Evolutionary conservation across 2,113 vertebrate species (phyloP).

Genomic region (Amphilophus citrinellus): DNA sequence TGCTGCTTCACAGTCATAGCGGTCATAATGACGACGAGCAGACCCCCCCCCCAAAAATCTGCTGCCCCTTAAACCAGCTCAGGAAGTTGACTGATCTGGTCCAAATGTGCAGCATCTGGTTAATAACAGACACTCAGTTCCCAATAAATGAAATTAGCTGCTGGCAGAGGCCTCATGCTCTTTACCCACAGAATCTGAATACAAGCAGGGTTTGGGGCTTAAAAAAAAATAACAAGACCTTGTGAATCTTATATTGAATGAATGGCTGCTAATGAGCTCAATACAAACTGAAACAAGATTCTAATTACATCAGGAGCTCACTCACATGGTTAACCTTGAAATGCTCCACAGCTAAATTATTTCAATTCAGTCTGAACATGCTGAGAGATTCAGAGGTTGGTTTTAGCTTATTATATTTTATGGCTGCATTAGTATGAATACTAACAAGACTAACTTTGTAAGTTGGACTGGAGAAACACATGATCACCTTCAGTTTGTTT

Average conservation of each 20-base stretch:
- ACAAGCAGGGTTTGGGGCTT: background rate
- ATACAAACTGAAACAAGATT: background rate
- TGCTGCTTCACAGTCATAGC: rapidly evolving
- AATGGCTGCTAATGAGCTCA: background rate
- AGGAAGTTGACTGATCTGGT: background rate
- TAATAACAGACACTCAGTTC: slow-evolving; percentile 1
- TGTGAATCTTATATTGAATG: background rate
- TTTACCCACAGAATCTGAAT: background rate
- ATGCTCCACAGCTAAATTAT: background rate
- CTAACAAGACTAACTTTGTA: too few relatives aligned
- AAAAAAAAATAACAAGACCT: background rate
- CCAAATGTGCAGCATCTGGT: background rate
- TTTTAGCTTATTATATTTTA: background rate
- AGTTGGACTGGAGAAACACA: background rate
- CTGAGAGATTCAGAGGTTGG: background rate
- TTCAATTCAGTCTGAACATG: background rate
- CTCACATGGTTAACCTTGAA: background rate
- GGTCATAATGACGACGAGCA: background rate
- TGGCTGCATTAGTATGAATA: too few relatives aligned
- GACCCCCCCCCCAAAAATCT: background rate
- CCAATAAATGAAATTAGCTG: background rate
- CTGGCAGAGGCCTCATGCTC: background rate
- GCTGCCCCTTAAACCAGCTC: background rate
- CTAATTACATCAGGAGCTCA: background rate
- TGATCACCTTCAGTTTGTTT: background rate